These are phyloP conservation scores for Falcunculus frontatus DNA, from an alignment of 2,113 vertebrate genomes.

Conservation along the genomic window DNA sequence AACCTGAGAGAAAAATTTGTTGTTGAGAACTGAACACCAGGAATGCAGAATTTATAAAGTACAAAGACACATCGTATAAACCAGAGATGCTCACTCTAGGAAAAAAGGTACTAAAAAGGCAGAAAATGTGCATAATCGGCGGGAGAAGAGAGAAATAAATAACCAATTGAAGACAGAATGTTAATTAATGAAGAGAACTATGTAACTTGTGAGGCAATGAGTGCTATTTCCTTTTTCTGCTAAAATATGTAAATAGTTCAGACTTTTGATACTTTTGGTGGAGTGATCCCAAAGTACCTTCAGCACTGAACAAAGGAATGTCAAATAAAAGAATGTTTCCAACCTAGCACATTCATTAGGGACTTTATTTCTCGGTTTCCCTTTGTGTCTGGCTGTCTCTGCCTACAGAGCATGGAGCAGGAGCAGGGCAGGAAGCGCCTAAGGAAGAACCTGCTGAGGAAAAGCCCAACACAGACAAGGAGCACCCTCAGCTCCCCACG, in stretches of 20 bases:
- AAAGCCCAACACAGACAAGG: background rate
- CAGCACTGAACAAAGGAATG: rapidly evolving
- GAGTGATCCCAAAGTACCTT: too few relatives aligned
- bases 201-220: background rate
- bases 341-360: background rate
- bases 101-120: background rate
- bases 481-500: background rate
- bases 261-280: background rate
- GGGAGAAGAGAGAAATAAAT: background rate
- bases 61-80: background rate
- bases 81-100: background rate
- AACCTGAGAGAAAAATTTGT: background rate
- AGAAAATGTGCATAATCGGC: background rate
- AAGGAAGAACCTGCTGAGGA: background rate
- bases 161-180: background rate
- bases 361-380: background rate
- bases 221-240: background rate
- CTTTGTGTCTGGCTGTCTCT: background rate
- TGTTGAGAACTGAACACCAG: background rate
- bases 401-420: background rate
- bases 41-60: background rate
- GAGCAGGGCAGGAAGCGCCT: background rate
- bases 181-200: background rate
- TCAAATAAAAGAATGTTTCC: background rate
- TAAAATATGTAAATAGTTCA: background rate